Evolutionary conservation across 2,888 invertebrate species (phyloP).

Genomic region (Plebejus argus): DNA sequence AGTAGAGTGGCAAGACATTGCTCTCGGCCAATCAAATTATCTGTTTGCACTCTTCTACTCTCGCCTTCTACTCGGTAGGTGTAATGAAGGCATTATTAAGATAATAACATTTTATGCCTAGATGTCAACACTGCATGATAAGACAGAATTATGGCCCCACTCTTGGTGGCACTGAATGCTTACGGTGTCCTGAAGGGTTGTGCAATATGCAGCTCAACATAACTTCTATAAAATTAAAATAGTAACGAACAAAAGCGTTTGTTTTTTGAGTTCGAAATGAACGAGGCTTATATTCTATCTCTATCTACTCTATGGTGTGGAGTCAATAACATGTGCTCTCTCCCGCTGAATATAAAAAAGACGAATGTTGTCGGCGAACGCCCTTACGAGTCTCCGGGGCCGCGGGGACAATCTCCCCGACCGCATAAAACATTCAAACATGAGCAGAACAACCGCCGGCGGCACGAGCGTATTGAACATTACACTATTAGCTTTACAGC

Average conservation of each 20-base stretch:
- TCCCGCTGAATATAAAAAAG: background rate
- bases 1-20: too few relatives aligned
- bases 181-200: background rate
- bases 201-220: too few relatives aligned
- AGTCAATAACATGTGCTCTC: slow-evolving; percentile 6
- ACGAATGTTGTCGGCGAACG: background rate
- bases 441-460: background rate
- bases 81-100: background rate
- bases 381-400: background rate
- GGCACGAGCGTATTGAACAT: background rate
- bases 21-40: too few relatives aligned
- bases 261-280: background rate
- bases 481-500: background rate
- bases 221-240: too few relatives aligned
- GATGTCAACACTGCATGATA: background rate
- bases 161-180: background rate
- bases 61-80: too few relatives aligned
- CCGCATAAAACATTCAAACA: background rate
- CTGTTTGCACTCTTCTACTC: too few relatives aligned
- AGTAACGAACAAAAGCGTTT: too few relatives aligned
- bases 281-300: background rate
- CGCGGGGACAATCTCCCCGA: background rate
- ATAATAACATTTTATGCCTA: background rate
- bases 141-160: background rate
- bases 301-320: background rate